phyloP scores from a whole-genome alignment of 2,888 invertebrate genomes.

The Parasteatoda lunata region DNA sequence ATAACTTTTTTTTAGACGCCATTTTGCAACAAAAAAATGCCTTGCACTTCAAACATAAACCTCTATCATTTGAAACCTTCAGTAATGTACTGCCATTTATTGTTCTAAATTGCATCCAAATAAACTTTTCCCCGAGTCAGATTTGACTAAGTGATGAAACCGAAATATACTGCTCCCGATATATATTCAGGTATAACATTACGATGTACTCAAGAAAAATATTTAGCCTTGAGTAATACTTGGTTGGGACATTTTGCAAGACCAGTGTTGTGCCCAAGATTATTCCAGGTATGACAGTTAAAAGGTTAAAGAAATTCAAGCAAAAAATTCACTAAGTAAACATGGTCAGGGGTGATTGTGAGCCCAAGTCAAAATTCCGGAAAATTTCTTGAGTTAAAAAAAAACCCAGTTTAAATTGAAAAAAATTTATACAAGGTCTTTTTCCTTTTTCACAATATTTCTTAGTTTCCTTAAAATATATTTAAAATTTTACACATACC shows the following conservation, averaged over 20 bases:
- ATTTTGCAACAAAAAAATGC: no score
- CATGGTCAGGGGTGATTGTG: no score
- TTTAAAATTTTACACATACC: no score
- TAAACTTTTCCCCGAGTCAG: constrained; percentile 1
- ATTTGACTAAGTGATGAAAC: not conserved
- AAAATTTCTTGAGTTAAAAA: no score
- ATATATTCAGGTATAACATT: constrained; percentile 11
- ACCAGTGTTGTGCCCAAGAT: not conserved
- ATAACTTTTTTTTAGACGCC: no score
- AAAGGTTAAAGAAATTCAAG: not conserved
- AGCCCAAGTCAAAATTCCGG: no score
- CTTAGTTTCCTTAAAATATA: no score
- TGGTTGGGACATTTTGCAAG: not conserved
- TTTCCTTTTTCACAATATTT: no score
- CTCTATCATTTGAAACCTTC: constrained; percentile 6
- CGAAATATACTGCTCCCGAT: not conserved
- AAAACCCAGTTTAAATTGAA: no score
- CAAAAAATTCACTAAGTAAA: no score
- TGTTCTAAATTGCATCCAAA: not conserved
- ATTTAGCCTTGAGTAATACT: not conserved
- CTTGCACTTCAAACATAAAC: no score
- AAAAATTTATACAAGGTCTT: no score
- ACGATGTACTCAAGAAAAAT: constrained; percentile 9
- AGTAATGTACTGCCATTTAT: constrained; percentile 3
- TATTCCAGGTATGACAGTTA: not conserved